Percentiles rank a stretch among this genome's conserved stretches.
Conservation (phyloP, 2,888 invertebrate genomes). For the Artemia sp. region DNA sequence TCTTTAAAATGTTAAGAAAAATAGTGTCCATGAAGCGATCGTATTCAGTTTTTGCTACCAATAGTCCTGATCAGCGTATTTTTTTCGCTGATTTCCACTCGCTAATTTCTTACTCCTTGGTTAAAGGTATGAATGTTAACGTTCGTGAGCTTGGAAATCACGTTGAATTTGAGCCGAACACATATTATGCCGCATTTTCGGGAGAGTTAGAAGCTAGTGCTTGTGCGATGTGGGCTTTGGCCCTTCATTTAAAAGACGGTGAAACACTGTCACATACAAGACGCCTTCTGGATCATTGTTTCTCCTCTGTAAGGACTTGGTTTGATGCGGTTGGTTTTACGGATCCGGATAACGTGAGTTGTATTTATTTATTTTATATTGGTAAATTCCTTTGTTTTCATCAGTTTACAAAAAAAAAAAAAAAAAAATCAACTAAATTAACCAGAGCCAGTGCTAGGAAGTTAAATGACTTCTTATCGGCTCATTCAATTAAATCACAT, state of each 20-base stretch:
- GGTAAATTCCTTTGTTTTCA: conserved; percentile 10
- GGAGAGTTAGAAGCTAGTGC: conserved; percentile 93
- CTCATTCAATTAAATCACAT: too few species aligned
- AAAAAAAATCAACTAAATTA: too few species aligned
- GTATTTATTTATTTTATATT: conserved; percentile 2
- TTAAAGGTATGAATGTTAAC: conserved; percentile 85
- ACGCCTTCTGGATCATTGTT: conserved; percentile 56
- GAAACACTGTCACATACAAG: conserved; percentile 52
- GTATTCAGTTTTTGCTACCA: background rate
- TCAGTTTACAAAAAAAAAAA: too few species aligned
- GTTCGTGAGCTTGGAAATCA: conserved; percentile 73
- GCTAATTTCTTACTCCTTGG: background rate
- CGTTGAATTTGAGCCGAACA: conserved; percentile 89
- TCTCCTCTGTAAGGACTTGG: conserved; percentile 67
- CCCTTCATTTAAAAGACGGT: conserved; percentile 62
- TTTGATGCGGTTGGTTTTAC: conserved; percentile 62
- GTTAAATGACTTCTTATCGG: too few species aligned
- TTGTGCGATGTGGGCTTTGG: conserved; percentile 93
- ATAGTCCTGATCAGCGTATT: background rate
- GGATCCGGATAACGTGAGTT: conserved; percentile 46
- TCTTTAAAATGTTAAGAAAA: background rate
- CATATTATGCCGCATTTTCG: conserved; percentile 93
- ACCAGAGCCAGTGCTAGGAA: too few species aligned
- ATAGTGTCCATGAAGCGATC: background rate
- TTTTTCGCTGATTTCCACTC: background rate